Evolutionary conservation across 2,797 vertebrate genomes (phyloP), one percentile per base, ranked within the genome.

Genomic region (Enoplosus armatus): DNA sequence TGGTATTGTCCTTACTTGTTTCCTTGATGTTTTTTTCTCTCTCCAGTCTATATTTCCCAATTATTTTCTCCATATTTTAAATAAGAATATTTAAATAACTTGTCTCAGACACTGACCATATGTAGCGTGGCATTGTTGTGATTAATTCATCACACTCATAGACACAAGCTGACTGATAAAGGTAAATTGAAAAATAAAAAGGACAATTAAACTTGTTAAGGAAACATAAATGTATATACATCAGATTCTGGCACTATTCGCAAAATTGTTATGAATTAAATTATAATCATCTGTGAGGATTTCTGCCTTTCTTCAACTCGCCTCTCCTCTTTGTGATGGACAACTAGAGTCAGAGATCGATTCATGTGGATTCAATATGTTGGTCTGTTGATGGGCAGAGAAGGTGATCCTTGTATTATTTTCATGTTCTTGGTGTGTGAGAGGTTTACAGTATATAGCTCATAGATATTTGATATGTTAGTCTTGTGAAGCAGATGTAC

Each of bases 391-490:
- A 53, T 26, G 26, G 47, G 5, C 29, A 65, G 53, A 59, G 14
- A 15, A n/a, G 27, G 24, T 62, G 8, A 29, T 45, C 11, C 37
- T 62, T 29, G 29, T 43, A 12, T 59, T 31, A 54, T 35, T 12
- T 72, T 58, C 16, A 61, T 62, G 4, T 35, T 1, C 10, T 39
- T 47, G 8, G 6, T 41, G 10, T 53, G 56, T 45, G 35, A 22
- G 3, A 72, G 43, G 11, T 58, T 29, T 58, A 10, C 29, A 51
- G 20, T 53, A 39, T 2, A 29, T 4, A 10, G 5, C 45, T 72
- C 45, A 59, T 35, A 16, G 33, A 72, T 78, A 60, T 65, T 72
- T 60, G 16, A 66, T 65, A 43, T 27, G 35, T 22, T 9, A 48
- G 41, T 31, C 1, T 16, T 35, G 48, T 39, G 10, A 59, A 51